Evolutionary conservation across 1,140 invertebrate genomes (phyloP).

Genomic region (Campoletis sonorensis): DNA sequence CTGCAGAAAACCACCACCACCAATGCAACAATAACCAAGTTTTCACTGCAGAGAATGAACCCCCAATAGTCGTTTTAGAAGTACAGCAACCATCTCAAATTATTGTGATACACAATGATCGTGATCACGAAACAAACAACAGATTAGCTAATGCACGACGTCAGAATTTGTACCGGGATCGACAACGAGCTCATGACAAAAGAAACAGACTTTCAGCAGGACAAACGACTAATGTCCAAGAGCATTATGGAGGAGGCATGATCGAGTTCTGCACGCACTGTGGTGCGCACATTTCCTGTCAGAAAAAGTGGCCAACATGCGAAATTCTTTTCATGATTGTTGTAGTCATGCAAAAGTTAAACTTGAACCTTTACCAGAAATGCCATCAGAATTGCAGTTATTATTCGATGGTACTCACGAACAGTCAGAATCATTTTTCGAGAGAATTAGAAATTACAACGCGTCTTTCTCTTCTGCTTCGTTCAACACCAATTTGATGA

Average conservation of each 20-base stretch:
- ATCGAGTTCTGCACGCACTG: no score
- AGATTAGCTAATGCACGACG: no score
- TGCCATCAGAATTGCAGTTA: conserved; percentile 18
- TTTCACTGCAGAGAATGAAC: not conserved
- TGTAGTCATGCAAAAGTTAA: no score
- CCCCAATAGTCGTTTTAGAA: not conserved
- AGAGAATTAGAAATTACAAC: conserved; percentile 43
- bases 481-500: conserved; percentile 49
- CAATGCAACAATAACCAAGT: not conserved
- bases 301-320: no score
- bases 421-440: conserved; percentile 39
- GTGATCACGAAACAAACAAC: not conserved
- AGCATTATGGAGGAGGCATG: no score
- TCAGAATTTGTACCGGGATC: no score
- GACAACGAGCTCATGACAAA: no score
- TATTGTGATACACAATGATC: not conserved
- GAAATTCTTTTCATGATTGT: no score
- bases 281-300: no score
- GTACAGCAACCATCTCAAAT: conserved; percentile 1
- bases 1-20: not conserved
- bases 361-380: conserved; percentile 38
- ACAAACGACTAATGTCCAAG: no score
- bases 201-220: no score
- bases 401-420: conserved; percentile 38
- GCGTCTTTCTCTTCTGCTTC: conserved; percentile 44